Evolutionary conservation across 2,888 invertebrate genomes (phyloP), one percentile per base, ranked within the genome.

Genomic region (Steinernema scapterisci): DNA sequence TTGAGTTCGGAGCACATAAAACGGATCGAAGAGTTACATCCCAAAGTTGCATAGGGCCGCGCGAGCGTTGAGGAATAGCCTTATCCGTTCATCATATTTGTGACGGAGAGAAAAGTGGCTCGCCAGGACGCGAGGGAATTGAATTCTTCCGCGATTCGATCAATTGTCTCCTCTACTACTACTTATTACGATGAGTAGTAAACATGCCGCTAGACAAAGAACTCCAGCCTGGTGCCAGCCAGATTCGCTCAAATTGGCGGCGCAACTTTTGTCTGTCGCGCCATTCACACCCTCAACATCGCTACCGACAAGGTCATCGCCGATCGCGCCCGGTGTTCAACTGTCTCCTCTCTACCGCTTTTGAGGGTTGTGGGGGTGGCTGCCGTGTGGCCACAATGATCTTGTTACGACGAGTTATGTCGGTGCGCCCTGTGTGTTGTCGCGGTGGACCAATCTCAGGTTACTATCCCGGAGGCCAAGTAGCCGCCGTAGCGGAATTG

Each of bases 11-110:
- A 72, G 16, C 54, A 38, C 2, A 31, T 31, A 38, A 71, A 71
- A 38, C 48, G n/a, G n/a, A 38, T 38, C 38, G 38, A 38, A 27
- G 31, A 21, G 31, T 52, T 52, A n/a, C n/a, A 72, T 21, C 7
- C 19, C 23, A 9, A 19, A 38, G 72, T 71, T 21, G 52, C 72
- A 71, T 31, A 31, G 52, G 11, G 27, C 16, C 63, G 21, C 63
- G 63, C 25, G 7, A 38, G 54, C 21, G 13, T 25, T 63, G 38
- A 63, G 63, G 63, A 63, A 63, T 63, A 63, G 63, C 63, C 63
- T 63, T 63, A 63, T 63, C 63, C 63, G 63, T 63, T 63, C 63
- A 63, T 63, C 63, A 63, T 63, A 63, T 63, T 63, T 63, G 63
- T 31, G 63, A 63, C 63, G 63, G 63, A 21, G 54, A 27, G 63